These are phyloP conservation scores for Acholoe squamosa DNA, from an alignment of 2,888 invertebrate species.

Conservation along the genomic window DNA sequence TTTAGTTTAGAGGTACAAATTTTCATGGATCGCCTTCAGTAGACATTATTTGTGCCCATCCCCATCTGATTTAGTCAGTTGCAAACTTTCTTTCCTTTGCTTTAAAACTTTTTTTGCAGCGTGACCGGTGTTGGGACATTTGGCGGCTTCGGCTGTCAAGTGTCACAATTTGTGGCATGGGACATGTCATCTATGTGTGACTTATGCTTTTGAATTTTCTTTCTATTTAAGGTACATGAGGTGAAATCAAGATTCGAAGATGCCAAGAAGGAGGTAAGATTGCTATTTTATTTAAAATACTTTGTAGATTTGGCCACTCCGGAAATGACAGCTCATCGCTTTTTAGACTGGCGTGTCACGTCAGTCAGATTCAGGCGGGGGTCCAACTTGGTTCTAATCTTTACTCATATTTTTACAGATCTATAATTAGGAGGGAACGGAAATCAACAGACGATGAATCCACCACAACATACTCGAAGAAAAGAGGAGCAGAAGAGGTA, in stretches of 20 bases:
- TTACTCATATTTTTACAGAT: constrained; percentile 28
- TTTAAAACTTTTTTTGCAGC: too few species aligned
- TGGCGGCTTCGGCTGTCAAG: not conserved
- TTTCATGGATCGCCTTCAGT: too few species aligned
- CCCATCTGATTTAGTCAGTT: too few species aligned
- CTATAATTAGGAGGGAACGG: constrained; percentile 14
- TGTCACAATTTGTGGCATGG: not conserved
- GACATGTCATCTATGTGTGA: not conserved
- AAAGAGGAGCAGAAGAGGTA: constrained; percentile 63
- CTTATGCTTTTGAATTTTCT: not conserved
- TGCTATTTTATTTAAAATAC: not conserved
- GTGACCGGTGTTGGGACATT: too few species aligned
- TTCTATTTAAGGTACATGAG: constrained; percentile 23
- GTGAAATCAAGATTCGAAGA: constrained; percentile 18
- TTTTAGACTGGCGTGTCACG: too few species aligned
- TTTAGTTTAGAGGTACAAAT: too few species aligned
- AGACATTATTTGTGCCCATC: too few species aligned
- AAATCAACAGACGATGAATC: constrained; percentile 7
- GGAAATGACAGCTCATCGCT: not conserved
- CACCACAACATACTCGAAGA: constrained; percentile 17
- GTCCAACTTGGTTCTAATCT: not conserved
- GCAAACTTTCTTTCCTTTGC: too few species aligned
- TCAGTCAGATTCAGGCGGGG: too few species aligned
- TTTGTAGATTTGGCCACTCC: not conserved
- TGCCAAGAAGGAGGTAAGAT: constrained; percentile 62